Base-by-base conservation (phyloP, 2,113 vertebrate genomes). In the Myxocyprinus asiaticus region DNA sequence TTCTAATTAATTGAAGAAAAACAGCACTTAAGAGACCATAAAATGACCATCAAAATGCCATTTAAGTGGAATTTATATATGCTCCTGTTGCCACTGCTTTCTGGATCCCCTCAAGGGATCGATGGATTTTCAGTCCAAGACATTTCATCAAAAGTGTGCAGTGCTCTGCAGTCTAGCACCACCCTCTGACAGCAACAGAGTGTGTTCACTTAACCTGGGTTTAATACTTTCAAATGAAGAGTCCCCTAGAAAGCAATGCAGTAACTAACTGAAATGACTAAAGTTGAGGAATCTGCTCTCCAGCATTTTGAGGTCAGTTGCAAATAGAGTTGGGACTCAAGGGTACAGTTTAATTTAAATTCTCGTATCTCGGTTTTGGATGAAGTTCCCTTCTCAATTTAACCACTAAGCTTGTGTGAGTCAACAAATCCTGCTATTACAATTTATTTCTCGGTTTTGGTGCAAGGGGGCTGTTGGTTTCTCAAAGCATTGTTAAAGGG, bases 11-110 rank as follows among this genome's bases (percentile, higher is more conserved):
- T 76, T 10, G 17, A 1, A 5, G 56, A 47, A 56, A 72, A 70
- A 10, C 22, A 33, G 3, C n/a, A 58, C 15, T 62, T 67, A 53
- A 81, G 77, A 77, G 66, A 68, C 59, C 82, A 76, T 84, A 82
- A 80, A 68, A 75, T 71, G 66, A 75, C 69, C 82, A 77, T 82
- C 78, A 84, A 88, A 85, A 78, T 64, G 63, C 76, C 59, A 84
- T 86, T 86, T 82, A 15, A 71, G 22, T 45, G 0, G 12, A 61
- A 78, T 82, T 59, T 67, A 14, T 70, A 61, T 8, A 64, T 81
- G 74, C 59, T 78, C 44, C 0, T 82, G 81, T n/a, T 85, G 89
- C 85, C 62, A 68, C 82, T 90, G 85, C 62, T n/a, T 58, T 66
- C 44, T 14, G 48, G 47, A 61, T 53, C 45, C 55, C 64, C 66